Conservation (phyloP, 2,888 invertebrate genomes). For the Seira ritae region DNA sequence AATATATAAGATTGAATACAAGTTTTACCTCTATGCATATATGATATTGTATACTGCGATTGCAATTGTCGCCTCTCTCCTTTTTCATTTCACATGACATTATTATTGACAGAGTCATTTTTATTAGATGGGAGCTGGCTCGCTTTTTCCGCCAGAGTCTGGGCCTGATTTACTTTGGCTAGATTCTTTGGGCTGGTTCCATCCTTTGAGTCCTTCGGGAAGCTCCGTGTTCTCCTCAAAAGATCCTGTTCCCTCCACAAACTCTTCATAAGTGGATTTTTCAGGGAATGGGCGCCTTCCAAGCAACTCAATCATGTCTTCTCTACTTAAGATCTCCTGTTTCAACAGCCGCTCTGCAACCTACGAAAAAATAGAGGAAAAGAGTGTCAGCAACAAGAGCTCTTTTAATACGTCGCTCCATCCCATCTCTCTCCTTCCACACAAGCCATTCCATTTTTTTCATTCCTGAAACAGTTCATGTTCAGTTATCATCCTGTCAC, state of each 20-base stretch:
- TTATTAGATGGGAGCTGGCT: constrained; percentile 63
- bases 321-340: constrained; percentile 95
- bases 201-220: constrained; percentile 95
- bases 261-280: constrained; percentile 99
- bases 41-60: constrained; percentile 7
- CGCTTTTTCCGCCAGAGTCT: constrained; percentile 56
- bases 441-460: constrained; percentile 21
- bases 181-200: constrained; percentile 81
- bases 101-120: constrained; percentile 52
- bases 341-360: constrained; percentile 86
- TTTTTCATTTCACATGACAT: constrained; percentile 33
- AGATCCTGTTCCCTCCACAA: constrained; percentile 98
- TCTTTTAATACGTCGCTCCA: constrained; percentile 19
- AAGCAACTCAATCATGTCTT: constrained; percentile 97
- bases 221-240: constrained; percentile 96
- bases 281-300: constrained; percentile 97
- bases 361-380: constrained; percentile 74
- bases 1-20: background rate
- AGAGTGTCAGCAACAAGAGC: constrained; percentile 26
- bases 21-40: background rate
- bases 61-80: background rate
- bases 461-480: background rate
- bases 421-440: background rate
- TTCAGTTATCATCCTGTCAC: constrained; percentile 34
- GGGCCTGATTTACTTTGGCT: constrained; percentile 60